A percentile compares a stretch with the other conserved stretches of the same genome.
Evolutionary conservation across 35 echinoderm and acorn worm species (phyloP).

Genomic region (Heliocidaris erythrogramma): DNA sequence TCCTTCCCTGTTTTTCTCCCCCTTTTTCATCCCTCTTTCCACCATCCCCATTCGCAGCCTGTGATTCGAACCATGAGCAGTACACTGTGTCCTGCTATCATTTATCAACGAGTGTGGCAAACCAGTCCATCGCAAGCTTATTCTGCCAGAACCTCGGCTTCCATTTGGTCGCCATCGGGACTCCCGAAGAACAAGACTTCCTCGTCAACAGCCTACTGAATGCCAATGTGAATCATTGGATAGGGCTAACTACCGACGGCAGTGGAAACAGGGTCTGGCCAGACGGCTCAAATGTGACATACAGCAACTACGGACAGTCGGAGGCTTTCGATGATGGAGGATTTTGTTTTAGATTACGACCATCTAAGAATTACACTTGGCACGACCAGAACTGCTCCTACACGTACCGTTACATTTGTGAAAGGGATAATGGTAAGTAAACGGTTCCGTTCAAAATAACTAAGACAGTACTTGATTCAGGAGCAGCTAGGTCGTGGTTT

Average conservation of each 20-base stretch:
- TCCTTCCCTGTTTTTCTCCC: too few species aligned
- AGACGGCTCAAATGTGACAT: neutral
- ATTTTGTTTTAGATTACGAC: neutral
- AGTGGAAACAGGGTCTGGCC: neutral
- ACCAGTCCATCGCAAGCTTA: neutral
- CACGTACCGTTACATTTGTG: neutral
- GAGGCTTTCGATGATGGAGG: neutral
- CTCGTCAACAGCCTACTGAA: neutral
- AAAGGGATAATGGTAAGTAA: neutral
- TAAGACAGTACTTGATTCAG: neutral
- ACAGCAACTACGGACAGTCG: neutral
- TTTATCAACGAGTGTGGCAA: neutral
- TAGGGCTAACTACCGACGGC: neutral
- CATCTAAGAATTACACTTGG: neutral
- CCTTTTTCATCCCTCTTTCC: too few species aligned
- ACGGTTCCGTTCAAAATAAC: neutral
- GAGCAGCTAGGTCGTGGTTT: too few species aligned
- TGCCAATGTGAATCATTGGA: neutral
- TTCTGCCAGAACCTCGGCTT: neutral
- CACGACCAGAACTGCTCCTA: neutral
- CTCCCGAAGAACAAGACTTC: neutral
- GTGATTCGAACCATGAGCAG: neutral
- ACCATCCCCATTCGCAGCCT: neutral
- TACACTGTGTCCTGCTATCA: neutral
- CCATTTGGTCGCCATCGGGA: neutral